Evolutionary conservation across 2,888 invertebrate species (phyloP), one percentile per base, ranked within the genome.

Genomic region (Heliconius erato): DNA sequence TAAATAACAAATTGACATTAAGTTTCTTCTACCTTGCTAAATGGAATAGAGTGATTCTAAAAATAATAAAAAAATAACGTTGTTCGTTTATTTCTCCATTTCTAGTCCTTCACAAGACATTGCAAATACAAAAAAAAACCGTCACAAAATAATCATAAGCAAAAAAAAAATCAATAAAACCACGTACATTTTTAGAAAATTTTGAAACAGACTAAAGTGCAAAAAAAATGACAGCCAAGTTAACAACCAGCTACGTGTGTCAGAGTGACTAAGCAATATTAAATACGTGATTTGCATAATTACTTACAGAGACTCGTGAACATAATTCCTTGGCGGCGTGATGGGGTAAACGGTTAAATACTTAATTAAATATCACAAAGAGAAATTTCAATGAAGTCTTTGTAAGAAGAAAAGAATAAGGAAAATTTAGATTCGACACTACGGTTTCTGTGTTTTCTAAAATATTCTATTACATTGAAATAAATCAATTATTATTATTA

Each of bases 261-360:
- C 9, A 63, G 69, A 82, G 71, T 79, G 44, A 16, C 40, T 59
- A 28, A 68, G 74, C 63, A 69, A 69, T 59, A 79, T 16, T 65
- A 71, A 49, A 81, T 74, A 54, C 40, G 35, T 26, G 40, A 79
- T 82, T 74, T 69, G 74, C 44, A 80, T 82, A 74, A 80, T 78
- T 86, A 94, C 95, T 95, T 92, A 95, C 95, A 92, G 86, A 92
- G 91, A 91, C 95, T 95, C 85, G 93, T 89, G 86, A 95, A 95
- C 95, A 95, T 95, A 89, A 93, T 88, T 91, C 93, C 94, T 93
- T 91, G 84, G 91, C 91, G 91, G 94, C 94, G 87, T 87, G 84
- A 89, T 89, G 88, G 85, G 86, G 84, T 87, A 87, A 86, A 74
- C 69, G 84, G 67, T 83, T 82, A 59, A 71, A 59, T 14, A 86